Base-by-base conservation (phyloP, 2,797 vertebrate species). In the Streptopelia turtur region DNA sequence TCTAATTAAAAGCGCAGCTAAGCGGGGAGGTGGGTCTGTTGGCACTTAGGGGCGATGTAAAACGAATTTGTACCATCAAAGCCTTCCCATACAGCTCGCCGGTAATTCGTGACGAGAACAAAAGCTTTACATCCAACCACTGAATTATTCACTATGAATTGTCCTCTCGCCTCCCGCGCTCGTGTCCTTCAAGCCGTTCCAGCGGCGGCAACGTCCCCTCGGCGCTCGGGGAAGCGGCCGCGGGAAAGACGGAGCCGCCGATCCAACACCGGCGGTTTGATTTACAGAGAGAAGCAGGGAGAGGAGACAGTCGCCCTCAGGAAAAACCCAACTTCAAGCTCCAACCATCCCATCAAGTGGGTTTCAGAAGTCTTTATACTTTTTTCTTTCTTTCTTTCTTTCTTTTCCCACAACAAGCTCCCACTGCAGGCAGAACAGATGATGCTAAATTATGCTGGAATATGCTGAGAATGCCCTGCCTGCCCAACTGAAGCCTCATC, bases 121-220 rank as follows among this genome's bases (percentile, higher is more conserved):
- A 97, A 97, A 96, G 94, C 91, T 89, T 96, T 97, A 96, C 92
- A 96, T 95, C 94, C 94, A 91, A 64, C 95, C 80, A 71, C 96
- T 96, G 94, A 97, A 96, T 96, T 96, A 96, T 97, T 97, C 95
- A 95, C 89, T 49, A 75, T 69, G 55, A 91, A 92, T 94, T 89
- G 69, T 95, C 94, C 92, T 93, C 92, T 31, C 65, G 4, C 90
- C 94, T 95, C 84, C 79, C 5, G 72, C 5, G 87, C 76, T 25
- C 1, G 85, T 88, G 95, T 94, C 95, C 95, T 97, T 96, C 96
- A 93, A 95, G 91, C 94, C 66, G 61, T 91, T 49, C 47, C 21
- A 23, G 47, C 70, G 84, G 91, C 45, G 79, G 89, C 60, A 94
- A 89, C 1, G 14, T 95, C 94, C 91, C 94, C 69, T 39, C 13